Evolutionary conservation across 2,888 invertebrate species (phyloP).

Genomic region (Sarcophaga subvicina): DNA sequence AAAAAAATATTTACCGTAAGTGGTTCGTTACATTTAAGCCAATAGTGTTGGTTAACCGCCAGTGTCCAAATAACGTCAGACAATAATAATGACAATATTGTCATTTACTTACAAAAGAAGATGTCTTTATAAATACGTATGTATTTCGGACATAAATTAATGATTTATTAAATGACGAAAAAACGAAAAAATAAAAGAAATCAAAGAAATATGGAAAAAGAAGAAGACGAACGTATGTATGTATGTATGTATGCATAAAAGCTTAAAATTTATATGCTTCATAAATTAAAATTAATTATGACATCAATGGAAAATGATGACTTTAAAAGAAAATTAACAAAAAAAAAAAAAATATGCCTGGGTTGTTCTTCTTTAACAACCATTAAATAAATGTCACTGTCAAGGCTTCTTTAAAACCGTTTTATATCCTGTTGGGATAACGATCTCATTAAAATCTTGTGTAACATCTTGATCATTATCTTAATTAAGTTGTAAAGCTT

Average conservation of each 20-base stretch:
- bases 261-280: background rate
- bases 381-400: too few relatives aligned
- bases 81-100: background rate
- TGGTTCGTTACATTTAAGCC: background rate
- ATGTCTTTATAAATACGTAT: background rate
- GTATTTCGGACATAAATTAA: background rate
- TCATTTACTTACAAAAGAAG: background rate
- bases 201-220: background rate
- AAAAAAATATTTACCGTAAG: background rate
- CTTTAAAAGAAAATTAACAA: background rate
- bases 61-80: background rate
- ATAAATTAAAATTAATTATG: background rate
- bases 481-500: too few relatives aligned
- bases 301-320: background rate
- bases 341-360: background rate
- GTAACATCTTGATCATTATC: too few relatives aligned
- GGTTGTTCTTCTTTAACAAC: background rate
- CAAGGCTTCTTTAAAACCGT: too few relatives aligned
- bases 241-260: too few relatives aligned
- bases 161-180: background rate
- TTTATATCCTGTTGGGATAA: too few relatives aligned
- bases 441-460: too few relatives aligned
- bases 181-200: background rate
- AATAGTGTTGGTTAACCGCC: background rate
- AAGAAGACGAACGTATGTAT: too few relatives aligned